phyloP scores from a whole-genome alignment of 2,797 vertebrate genomes.

The Mormyrops attenuatus region DNA sequence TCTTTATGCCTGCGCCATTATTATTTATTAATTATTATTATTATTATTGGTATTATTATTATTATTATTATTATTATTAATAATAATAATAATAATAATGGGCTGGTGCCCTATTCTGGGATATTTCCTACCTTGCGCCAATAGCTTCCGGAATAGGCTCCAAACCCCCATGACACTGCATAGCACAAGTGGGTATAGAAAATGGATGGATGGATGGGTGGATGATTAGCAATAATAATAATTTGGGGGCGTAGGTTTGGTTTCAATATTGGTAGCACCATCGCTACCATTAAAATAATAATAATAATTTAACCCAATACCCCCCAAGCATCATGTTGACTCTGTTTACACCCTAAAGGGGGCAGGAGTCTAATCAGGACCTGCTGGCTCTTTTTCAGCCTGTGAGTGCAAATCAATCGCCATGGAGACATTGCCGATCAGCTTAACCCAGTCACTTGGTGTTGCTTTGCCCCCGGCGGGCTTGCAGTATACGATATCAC shows the following conservation, averaged over 20 bases:
- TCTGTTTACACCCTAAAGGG: neutral
- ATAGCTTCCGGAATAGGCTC: neutral
- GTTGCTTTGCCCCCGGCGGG: neutral
- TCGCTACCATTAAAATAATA: neutral
- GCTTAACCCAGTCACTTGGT: neutral
- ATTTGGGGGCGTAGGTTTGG: neutral
- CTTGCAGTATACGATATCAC: neutral
- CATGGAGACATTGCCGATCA: neutral
- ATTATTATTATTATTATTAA: no score
- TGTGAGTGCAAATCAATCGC: neutral
- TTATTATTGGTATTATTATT: no score
- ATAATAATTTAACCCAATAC: neutral
- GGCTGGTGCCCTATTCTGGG: neutral
- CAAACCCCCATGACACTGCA: neutral
- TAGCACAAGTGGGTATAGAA: neutral
- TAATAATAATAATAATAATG: neutral
- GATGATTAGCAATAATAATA: neutral
- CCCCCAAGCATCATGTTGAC: neutral
- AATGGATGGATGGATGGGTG: neutral
- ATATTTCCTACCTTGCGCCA: neutral
- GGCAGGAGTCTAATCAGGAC: neutral
- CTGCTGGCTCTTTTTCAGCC: neutral
- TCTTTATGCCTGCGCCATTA: neutral
- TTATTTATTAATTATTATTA: no score
- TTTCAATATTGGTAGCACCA: neutral